Conservation (phyloP, 1,140 invertebrate species). For the Brachionus sp. region DNA sequence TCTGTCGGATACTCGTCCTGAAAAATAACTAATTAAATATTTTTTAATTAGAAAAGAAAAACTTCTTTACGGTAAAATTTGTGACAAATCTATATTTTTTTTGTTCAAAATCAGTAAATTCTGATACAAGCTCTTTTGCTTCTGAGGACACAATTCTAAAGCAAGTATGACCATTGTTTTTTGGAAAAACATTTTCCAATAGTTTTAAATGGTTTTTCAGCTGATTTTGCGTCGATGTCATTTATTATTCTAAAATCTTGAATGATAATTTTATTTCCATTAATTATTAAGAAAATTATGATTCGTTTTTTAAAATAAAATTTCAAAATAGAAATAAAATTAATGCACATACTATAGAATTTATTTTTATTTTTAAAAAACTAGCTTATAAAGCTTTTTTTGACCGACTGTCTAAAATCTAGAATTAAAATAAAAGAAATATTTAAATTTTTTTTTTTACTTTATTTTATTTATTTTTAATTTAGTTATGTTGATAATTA, state of each 20-base stretch:
- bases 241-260: not conserved
- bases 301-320: not conserved
- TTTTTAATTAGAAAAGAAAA: not conserved
- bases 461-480: not conserved
- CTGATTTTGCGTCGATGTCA: not conserved
- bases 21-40: not conserved
- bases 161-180: slow-evolving; percentile 80
- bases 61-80: slow-evolving; percentile 81
- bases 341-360: not conserved
- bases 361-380: not conserved
- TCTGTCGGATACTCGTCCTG: slow-evolving; percentile 37
- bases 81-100: slow-evolving; percentile 94
- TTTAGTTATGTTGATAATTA: not conserved
- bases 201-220: not conserved
- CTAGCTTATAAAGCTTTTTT: not conserved
- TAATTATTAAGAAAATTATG: not conserved
- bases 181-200: slow-evolving; percentile 10
- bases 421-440: not conserved
- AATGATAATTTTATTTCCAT: slow-evolving; percentile 1
- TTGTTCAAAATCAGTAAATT: slow-evolving; percentile 87
- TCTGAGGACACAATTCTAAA: slow-evolving; percentile 82
- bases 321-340: not conserved
- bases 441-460: not conserved
- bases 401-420: not conserved
- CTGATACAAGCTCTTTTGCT: slow-evolving; percentile 94